Base-by-base conservation (phyloP, 2,888 invertebrate species). In the Amphipyra tragopoginis region DNA sequence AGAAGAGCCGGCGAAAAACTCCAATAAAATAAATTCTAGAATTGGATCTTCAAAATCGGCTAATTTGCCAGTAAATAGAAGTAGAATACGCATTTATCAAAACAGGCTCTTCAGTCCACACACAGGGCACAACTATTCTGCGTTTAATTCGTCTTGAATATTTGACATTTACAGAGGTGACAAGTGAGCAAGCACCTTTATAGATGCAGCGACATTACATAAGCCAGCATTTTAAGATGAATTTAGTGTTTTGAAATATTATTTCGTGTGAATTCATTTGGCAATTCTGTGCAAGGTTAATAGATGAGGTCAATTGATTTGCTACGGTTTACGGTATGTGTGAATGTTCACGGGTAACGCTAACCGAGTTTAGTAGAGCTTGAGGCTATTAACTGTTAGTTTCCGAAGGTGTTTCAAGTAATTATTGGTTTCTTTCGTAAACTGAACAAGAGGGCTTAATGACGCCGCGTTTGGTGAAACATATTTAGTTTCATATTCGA, bases 231-330 rank as follows among this genome's bases (percentile, higher is more conserved):
- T 65, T 73, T 71, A 34, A 62, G 77, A 79, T 66, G 77, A 50
- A 70, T 67, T 71, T 43, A 40, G 11, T 34, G 36, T 78, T 77
- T 70, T 65, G 78, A 69, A 78, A 79, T 65, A 59, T 51, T 11
- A 53, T 67, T 72, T 71, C 80, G 72, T 78, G 80, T 78, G 72
- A 79, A 80, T 77, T 65, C 13, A 65, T 79, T 75, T 67, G 49
- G 80, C 67, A 79, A 79, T 71, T 61, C 36, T 54, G 51, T 47
- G 61, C 78, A 79, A 79, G 78, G 78, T 77, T 68, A 68, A 62
- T 57, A 53, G 45, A 70, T 66, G 67, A 75, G 80, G 78, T 74
- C 70, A 70, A 79, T 79, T 54, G 70, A 79, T 79, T 79, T 36
- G 80, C 54, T 64, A 49, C 54, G 75, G 78, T 77, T 59, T 51